Evolutionary conservation across 1,140 invertebrate genomes (phyloP), one percentile per base, ranked within the genome.

Genomic region (Drosophila lowei): DNA sequence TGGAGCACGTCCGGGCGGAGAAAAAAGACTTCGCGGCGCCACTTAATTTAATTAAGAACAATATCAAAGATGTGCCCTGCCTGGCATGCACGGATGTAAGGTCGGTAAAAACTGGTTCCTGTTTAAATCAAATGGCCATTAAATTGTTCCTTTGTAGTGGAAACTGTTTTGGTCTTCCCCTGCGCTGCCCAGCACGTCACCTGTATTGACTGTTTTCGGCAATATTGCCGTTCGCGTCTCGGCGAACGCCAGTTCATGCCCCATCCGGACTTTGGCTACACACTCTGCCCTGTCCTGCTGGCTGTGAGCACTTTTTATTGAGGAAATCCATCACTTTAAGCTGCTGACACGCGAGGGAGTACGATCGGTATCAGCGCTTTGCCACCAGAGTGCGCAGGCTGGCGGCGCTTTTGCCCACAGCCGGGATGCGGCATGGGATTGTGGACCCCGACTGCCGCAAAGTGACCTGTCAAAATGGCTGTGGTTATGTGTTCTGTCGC

Each of bases 371-470:
- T 92, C 96, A 97, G 81, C 93, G 94, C 58, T 98, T 97, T 93
- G 96, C 94, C 41, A 93, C 97, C n/a, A 6, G 97, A 98, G 92
- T 98, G n/a, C 90, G 47, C 93, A 94, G 75, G 93, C 93, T 47
- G 97, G 97, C 28, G 97, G 97, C 18, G 93, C 98, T 3, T 98
- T 30, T 98, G 97, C 91, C 97, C 97, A 1, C 94, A 95, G 89
- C 96, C 96, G 4, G 95, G 95, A 49, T 98, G 97, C 92, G 97
- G 97, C 43, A 96, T 96, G 93, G 97, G 96, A 3, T 94, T 98
- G 92, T 94, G 5, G 96, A 97, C 60, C 92, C 93, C n/a, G 93
- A 94, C n/a, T 96, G 95, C 64, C 93, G 93, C 56, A 94, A 94
- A 92, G 94, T 97, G 61, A 93, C 93, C 23, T 97, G 96, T 67